phyloP scores from a whole-genome alignment of 2,113 vertebrate species.

The Podarcis cretensis region DNA sequence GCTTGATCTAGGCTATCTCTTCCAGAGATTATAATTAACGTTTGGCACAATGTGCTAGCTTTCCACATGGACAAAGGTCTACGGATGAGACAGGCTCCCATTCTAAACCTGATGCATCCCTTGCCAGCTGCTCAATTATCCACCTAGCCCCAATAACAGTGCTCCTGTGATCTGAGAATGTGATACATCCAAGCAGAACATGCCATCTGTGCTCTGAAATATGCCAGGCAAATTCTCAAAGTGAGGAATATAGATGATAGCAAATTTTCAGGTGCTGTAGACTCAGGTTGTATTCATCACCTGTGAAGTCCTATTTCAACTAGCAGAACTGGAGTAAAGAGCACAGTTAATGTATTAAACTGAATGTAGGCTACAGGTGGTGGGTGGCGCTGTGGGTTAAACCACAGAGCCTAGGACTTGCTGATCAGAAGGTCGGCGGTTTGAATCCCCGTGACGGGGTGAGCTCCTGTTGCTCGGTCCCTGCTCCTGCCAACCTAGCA shows the following conservation, averaged over 20 bases:
- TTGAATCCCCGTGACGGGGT: too few species aligned
- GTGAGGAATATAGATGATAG: constrained; percentile 41
- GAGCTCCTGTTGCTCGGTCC: too few species aligned
- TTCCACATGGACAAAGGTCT: neutral
- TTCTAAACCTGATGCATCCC: neutral
- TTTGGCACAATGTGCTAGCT: neutral
- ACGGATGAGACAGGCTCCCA: neutral
- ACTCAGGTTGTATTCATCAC: constrained; percentile 38
- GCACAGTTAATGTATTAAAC: neutral
- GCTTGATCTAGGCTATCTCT: neutral
- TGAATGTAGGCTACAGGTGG: neutral
- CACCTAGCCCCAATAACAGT: neutral
- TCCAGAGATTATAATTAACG: constrained; percentile 16
- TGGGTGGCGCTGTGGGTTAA: too few species aligned
- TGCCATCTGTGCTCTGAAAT: constrained; percentile 29
- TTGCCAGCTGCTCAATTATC: constrained; percentile 10
- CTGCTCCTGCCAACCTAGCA: too few species aligned
- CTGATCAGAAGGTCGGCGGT: too few species aligned
- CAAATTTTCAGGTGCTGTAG: constrained; percentile 10
- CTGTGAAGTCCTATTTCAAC: neutral
- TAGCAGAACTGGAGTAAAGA: neutral
- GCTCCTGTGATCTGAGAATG: constrained; percentile 30
- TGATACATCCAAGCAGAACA: constrained; percentile 27
- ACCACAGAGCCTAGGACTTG: too few species aligned
- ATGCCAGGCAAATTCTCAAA: constrained; percentile 42